These are phyloP conservation scores for Diadegma fenestrale DNA, from an alignment of 2,888 invertebrate species.

Conservation along the genomic window DNA sequence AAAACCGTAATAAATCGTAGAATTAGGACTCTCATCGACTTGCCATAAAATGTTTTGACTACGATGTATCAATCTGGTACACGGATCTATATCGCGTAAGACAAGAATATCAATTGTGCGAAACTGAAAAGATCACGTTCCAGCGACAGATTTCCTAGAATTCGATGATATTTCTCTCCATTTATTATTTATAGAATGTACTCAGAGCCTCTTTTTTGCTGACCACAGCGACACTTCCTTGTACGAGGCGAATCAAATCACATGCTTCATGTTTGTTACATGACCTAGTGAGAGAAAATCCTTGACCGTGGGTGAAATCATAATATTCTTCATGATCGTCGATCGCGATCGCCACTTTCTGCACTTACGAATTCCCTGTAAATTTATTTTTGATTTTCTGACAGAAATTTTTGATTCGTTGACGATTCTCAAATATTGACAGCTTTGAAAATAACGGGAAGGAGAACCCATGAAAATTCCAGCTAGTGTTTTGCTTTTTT, in stretches of 20 bases:
- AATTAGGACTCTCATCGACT: not conserved
- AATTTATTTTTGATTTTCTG: not conserved
- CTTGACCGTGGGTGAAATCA: not conserved
- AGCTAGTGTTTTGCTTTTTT: too few relatives aligned
- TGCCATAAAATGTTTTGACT: not conserved
- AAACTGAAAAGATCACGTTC: slow-evolving; percentile 39
- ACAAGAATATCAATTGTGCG: not conserved
- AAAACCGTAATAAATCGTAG: not conserved
- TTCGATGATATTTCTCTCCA: slow-evolving; percentile 37
- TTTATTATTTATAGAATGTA: slow-evolving; percentile 40
- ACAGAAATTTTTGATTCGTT: not conserved
- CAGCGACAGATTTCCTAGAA: slow-evolving; percentile 28
- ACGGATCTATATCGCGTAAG: not conserved
- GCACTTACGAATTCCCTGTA: not conserved
- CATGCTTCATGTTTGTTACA: not conserved
- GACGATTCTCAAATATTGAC: not conserved
- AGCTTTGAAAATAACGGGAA: too few relatives aligned
- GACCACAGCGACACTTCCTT: slow-evolving; percentile 22
- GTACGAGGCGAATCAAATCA: slow-evolving; percentile 2
- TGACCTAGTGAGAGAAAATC: not conserved
- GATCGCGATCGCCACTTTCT: not conserved
- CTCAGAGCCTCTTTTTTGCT: slow-evolving; percentile 22
- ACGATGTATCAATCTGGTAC: not conserved
- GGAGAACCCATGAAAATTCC: too few relatives aligned
- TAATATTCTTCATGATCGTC: not conserved